Conservation (phyloP, 2,113 vertebrate species). For the Sinosuthora webbiana region DNA sequence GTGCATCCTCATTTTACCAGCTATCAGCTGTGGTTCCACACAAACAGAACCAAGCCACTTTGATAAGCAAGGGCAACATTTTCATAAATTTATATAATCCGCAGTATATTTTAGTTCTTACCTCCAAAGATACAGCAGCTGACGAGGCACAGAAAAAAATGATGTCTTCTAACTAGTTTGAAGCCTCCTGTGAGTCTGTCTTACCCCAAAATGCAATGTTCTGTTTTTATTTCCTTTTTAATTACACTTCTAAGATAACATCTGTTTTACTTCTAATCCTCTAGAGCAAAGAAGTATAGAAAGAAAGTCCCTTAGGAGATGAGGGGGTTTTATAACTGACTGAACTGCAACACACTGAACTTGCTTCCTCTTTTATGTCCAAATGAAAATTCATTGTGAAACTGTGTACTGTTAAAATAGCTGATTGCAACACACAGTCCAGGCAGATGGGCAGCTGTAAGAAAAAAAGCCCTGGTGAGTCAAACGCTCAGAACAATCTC, state of each 20-base stretch:
- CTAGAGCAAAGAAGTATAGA: constrained; percentile 37
- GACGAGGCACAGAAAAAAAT: not conserved
- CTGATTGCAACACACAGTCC: not conserved
- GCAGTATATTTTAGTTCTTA: constrained; percentile 46
- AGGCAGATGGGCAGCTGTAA: not conserved
- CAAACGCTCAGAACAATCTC: not conserved
- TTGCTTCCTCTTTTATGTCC: constrained; percentile 72
- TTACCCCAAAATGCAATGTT: not conserved
- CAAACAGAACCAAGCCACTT: not conserved
- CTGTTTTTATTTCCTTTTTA: constrained; percentile 36
- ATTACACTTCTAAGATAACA: constrained; percentile 28
- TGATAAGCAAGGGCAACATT: not conserved
- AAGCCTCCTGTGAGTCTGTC: not conserved
- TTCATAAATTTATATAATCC: not conserved
- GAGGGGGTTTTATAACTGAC: constrained; percentile 58
- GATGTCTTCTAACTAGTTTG: not conserved
- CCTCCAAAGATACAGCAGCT: constrained; percentile 49
- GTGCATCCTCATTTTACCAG: not conserved
- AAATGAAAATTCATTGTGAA: constrained; percentile 73
- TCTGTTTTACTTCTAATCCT: constrained; percentile 37
- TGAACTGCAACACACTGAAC: constrained; percentile 37
- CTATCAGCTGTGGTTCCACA: not conserved
- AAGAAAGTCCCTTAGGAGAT: constrained; percentile 69
- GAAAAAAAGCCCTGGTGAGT: not conserved
- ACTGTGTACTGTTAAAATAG: constrained; percentile 62